Conservation (phyloP, 2,113 vertebrate genomes). For the Rhadina sibilatrix region DNA sequence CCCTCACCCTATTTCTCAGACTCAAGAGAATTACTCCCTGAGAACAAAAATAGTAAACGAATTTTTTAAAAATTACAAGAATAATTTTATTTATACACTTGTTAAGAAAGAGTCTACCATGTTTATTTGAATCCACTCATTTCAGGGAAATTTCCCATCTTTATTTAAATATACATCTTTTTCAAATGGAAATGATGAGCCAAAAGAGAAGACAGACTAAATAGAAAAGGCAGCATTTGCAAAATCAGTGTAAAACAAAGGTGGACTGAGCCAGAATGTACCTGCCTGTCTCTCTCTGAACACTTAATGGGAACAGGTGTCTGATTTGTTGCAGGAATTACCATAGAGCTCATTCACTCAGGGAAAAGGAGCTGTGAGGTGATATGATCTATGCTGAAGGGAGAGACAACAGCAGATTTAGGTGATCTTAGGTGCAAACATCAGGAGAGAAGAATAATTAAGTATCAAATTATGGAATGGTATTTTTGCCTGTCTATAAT, state of each 20-base stretch:
- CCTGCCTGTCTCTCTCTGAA: neutral
- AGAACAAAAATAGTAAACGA: neutral
- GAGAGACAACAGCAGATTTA: neutral
- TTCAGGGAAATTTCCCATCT: neutral
- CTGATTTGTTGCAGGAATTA: neutral
- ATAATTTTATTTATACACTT: neutral
- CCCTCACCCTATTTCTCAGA: neutral
- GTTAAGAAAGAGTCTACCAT: neutral
- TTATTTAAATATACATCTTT: neutral
- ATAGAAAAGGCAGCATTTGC: neutral
- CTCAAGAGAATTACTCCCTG: neutral
- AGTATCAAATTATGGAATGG: neutral
- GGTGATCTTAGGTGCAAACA: neutral
- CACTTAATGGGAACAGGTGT: neutral
- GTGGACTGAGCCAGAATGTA: neutral
- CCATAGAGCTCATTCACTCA: neutral
- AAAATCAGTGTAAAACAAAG: neutral
- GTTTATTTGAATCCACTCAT: neutral
- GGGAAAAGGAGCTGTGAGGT: neutral
- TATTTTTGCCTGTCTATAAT: neutral
- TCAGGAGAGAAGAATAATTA: neutral
- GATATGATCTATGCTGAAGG: neutral
- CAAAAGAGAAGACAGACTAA: neutral
- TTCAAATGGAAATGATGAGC: neutral
- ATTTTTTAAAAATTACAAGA: neutral